Conservation (phyloP, 2,888 invertebrate species). For the Proisotoma minuta region DNA sequence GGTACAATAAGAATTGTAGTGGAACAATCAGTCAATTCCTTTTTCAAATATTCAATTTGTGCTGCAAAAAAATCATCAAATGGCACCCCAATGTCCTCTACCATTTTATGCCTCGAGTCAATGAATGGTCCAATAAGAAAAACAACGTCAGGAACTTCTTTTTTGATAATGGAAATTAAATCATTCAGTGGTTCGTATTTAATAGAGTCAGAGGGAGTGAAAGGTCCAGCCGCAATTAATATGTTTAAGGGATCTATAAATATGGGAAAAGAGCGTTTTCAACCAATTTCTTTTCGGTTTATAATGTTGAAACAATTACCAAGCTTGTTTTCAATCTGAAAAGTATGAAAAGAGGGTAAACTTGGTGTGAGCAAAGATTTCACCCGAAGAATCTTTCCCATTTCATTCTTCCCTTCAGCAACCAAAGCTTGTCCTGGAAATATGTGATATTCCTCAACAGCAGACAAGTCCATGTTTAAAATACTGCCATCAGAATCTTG, state of each 20-base stretch:
- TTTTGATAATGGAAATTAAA: constrained; percentile 63
- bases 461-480: constrained; percentile 55
- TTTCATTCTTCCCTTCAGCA: constrained; percentile 67
- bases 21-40: constrained; percentile 54
- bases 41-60: constrained; percentile 63
- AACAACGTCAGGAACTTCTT: constrained; percentile 70
- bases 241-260: constrained; percentile 59
- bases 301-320: too few relatives aligned
- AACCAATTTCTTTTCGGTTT: too few relatives aligned
- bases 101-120: constrained; percentile 63
- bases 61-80: constrained; percentile 71
- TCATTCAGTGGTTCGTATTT: constrained; percentile 76
- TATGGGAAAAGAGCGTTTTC: too few relatives aligned
- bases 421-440: constrained; percentile 77
- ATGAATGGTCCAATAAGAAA: constrained; percentile 82
- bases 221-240: constrained; percentile 77
- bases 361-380: constrained; percentile 62
- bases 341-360: constrained; percentile 46
- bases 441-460: constrained; percentile 61
- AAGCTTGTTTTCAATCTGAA: neutral
- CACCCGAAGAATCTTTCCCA: constrained; percentile 64
- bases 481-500: constrained; percentile 51
- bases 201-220: constrained; percentile 70
- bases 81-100: constrained; percentile 60
- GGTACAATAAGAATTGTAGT: constrained; percentile 72